Base-by-base conservation (phyloP, 1,140 invertebrate species). In the Drosophila kanapiae region DNA sequence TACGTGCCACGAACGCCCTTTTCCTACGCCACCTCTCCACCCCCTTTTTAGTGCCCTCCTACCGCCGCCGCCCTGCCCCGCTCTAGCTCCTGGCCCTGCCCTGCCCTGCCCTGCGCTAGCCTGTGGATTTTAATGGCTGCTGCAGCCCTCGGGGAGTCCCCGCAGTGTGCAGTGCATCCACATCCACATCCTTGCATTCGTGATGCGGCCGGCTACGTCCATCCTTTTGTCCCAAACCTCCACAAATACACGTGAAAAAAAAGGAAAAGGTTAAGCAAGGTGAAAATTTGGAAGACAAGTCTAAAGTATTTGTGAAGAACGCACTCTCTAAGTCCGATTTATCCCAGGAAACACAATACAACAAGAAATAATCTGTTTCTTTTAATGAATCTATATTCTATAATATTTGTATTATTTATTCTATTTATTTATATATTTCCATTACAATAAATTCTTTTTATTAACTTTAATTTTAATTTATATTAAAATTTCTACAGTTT, bases 81-180 rank as follows among this genome's bases (percentile, higher is more conserved):
- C 31, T 23, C 35, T 27, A 13, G 3, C 13, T 8, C 4, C 6
- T 18, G 0, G 1, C 61, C 23, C 13, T 14, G 1, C 14, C 23
- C 45, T 38, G 13, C 13, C 16, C 47, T 47, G 23, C 18, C 14
- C 45, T 18, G 37, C 49, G 51, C 80, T 83, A 77, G 62, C 67
- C 84, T 87, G 72, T 80, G 72, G 80, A 87, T 88, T 87, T 87
- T 87, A 88, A 87, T 87, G 84, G 84, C 84, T 87, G 84, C 84
- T 78, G 84, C 84, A 87, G 82, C 81, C 84, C 84, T 88, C 80
- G 77, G 84, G 75, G 58, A 87, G 84, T 87, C 84, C 84, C 84
- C 81, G 80, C 68, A 83, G 80, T 70, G 75, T 45, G 75, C 53
- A 42, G 38, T 57, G 42, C 49, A 56, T 53, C 49, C 77, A 42